A percentile compares a stretch with the other conserved stretches of the same genome.
Evolutionary conservation across 2,113 vertebrate species (phyloP).

Genomic region (Shinisaurus crocodilurus): DNA sequence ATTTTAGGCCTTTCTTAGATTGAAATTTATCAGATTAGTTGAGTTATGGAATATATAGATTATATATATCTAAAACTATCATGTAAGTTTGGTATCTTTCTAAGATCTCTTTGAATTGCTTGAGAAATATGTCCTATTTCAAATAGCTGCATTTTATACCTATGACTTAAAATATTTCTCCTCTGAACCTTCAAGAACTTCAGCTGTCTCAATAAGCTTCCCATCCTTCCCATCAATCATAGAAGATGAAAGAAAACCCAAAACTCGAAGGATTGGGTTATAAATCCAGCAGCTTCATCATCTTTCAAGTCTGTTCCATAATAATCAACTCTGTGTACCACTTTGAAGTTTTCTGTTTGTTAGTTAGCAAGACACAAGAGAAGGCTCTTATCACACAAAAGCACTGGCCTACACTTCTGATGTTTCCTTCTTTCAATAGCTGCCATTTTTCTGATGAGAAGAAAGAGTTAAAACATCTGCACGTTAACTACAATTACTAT

Average conservation of each 20-base stretch:
- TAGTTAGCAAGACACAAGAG: conserved; percentile 27
- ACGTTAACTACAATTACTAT: conserved; percentile 5
- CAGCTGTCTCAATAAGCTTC: conserved; percentile 38
- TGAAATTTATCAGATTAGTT: not conserved
- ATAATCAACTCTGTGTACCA: conserved; percentile 7
- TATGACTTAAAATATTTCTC: conserved; percentile 37
- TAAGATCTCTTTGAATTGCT: not conserved
- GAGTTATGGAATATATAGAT: not conserved
- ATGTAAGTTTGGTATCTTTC: not conserved
- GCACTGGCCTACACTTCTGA: not conserved
- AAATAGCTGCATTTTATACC: conserved; percentile 23
- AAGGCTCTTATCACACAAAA: conserved; percentile 11
- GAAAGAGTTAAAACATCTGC: conserved; percentile 7
- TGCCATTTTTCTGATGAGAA: not conserved
- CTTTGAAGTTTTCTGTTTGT: conserved; percentile 49
- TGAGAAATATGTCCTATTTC: not conserved
- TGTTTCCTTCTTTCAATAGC: not conserved
- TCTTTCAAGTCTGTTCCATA: conserved; percentile 11
- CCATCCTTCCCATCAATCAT: conserved; percentile 30
- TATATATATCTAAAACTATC: too few species aligned
- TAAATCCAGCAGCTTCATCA: conserved; percentile 35
- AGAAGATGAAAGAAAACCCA: conserved; percentile 48
- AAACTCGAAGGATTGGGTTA: conserved; percentile 28
- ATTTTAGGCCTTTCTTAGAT: not conserved
- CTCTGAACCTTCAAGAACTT: conserved; percentile 32